These are phyloP conservation scores for Rhinophrynus dorsalis DNA, from an alignment of 2,797 vertebrate genomes.

Conservation along the genomic window DNA sequence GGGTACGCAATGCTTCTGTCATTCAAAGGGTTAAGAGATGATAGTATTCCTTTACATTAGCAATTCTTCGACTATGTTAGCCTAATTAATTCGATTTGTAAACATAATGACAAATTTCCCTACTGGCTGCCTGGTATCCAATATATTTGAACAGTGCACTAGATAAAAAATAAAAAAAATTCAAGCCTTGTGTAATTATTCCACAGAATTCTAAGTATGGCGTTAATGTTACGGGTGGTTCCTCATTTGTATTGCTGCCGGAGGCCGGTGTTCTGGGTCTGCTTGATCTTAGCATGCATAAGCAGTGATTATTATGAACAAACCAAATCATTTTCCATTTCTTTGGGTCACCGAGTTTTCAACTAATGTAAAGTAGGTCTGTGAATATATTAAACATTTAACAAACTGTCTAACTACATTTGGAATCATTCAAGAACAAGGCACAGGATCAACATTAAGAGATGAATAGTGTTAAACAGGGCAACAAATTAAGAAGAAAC, in stretches of 20 bases:
- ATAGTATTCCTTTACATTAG: no score
- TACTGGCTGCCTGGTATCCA: no score
- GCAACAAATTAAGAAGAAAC: no score
- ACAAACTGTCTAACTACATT: background rate
- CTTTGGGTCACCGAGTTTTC: conserved; percentile 15
- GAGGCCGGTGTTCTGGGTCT: background rate
- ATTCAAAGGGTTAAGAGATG: no score
- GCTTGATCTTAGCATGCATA: conserved; percentile 21
- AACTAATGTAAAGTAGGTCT: background rate
- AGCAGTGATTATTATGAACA: conserved; percentile 23
- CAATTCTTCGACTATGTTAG: no score
- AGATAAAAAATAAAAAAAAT: no score
- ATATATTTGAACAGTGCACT: no score
- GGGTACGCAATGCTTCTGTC: no score
- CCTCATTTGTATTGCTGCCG: conserved; percentile 12
- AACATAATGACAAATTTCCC: no score
- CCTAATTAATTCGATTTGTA: no score
- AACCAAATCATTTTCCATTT: conserved; percentile 21
- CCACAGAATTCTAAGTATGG: conserved; percentile 22
- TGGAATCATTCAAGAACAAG: background rate
- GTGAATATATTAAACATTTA: conserved; percentile 9
- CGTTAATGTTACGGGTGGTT: conserved; percentile 22
- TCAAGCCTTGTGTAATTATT: conserved; percentile 19
- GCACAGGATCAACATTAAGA: background rate
- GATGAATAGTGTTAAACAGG: background rate